Conservation (phyloP, 92 coral and sea anemone species). For the Epizoanthus fatuus region DNA sequence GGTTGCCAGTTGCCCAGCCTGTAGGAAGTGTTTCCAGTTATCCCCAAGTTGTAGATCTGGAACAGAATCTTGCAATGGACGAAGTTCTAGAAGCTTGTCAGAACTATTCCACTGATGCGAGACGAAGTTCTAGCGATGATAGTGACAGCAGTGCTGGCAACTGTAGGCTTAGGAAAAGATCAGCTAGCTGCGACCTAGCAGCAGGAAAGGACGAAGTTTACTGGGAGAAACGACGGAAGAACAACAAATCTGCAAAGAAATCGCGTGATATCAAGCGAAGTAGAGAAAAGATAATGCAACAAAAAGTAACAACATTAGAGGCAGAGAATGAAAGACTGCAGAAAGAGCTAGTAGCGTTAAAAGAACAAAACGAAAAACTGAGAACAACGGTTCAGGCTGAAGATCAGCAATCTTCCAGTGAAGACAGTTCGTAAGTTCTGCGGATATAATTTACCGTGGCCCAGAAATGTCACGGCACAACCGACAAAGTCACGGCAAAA, state of each 20-base stretch:
- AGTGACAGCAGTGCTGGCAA: background rate
- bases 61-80: background rate
- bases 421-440: background rate
- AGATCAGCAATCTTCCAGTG: background rate
- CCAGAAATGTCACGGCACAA: too few species aligned
- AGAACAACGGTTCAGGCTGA: background rate
- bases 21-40: background rate
- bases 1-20: background rate
- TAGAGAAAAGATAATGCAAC: constrained; percentile 1
- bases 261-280: background rate
- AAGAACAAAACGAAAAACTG: background rate
- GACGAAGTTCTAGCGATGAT: background rate
- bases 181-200: background rate
- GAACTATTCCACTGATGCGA: background rate
- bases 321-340: constrained; percentile 1
- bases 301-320: background rate
- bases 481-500: too few species aligned
- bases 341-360: background rate
- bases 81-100: background rate
- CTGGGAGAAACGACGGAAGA: constrained; percentile 21
- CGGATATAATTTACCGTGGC: too few species aligned
- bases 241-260: constrained; percentile 5
- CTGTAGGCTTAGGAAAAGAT: background rate
- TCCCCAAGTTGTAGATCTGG: background rate
- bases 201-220: background rate